phyloP scores from a whole-genome alignment of 2,797 vertebrate genomes.

The Gallinago solitaria region DNA sequence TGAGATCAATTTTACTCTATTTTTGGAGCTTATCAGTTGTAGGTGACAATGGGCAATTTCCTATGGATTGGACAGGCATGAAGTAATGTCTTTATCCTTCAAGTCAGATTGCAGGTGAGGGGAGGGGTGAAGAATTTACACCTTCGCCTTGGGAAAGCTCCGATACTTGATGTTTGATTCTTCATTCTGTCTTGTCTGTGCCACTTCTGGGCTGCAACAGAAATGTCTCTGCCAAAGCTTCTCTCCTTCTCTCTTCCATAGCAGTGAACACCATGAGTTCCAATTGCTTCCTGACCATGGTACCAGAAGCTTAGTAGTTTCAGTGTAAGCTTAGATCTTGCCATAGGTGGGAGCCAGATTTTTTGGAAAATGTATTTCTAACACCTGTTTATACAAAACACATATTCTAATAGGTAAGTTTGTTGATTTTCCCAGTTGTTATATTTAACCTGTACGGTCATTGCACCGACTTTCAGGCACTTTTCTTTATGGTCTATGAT shows the following conservation, averaged over 20 bases:
- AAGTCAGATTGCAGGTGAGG: neutral
- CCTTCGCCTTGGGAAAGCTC: neutral
- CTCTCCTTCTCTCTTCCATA: neutral
- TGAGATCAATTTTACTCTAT: conserved; percentile 43
- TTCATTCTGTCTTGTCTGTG: neutral
- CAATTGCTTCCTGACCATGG: accelerated
- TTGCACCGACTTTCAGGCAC: neutral
- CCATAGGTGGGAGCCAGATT: neutral
- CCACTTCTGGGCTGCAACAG: neutral
- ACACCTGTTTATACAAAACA: neutral
- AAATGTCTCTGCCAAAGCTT: neutral
- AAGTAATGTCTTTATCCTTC: neutral
- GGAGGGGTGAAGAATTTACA: neutral
- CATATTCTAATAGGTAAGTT: neutral
- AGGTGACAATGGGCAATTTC: conserved; percentile 4
- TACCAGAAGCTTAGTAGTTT: neutral
- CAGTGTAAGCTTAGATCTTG: neutral
- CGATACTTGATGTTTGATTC: neutral
- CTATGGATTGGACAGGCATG: neutral
- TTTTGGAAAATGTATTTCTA: neutral
- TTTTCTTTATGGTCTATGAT: neutral
- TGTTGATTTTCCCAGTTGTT: neutral
- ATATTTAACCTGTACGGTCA: neutral
- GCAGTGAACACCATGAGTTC: neutral
- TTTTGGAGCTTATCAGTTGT: conserved; percentile 6